Base-by-base conservation (phyloP, 2,888 invertebrate genomes). In the Papilio gigon region DNA sequence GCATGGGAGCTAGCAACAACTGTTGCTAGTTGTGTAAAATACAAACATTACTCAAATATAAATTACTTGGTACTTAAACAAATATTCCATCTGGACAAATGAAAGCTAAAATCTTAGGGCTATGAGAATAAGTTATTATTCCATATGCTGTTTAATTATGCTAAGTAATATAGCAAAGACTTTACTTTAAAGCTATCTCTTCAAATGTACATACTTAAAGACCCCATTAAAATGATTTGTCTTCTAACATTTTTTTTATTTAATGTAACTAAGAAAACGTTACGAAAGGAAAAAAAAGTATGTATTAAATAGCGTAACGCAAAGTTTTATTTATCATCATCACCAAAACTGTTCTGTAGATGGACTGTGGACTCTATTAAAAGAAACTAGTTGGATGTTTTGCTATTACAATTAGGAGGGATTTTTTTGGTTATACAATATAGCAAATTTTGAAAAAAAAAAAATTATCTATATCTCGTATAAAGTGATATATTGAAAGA, bases 11-110 rank as follows among this genome's bases (percentile, higher is more conserved):
- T 37, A 53, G 65, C 17, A 50, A 53, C 50, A 68, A 42, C 20
- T 60, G 47, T 44, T 60, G 53, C 60, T 68, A 35, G 60, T 64
- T 65, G 9, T 53, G 53, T 59, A 8, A 60, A 37, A 40, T 22
- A 65, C 9, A 22, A 47, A 60, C 25, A 33, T 14, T 14, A 8
- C 22, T 22, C 11, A n/a, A n/a, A n/a, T n/a, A n/a, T 20, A 58
- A 20, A 0, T 8, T 42, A 35, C 25, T 42, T 42, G 22, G 11
- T 47, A 47, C 44, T 9, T 9, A 20, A 12, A 47, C 3, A 42
- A 17, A 61, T 27, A 25, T 60, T 4, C 27, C 61, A 25, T 20
- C 22, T 8, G 37, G 14, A 40, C 12, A 37, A 22, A 47, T 47
- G 22, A 12, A 22, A 47, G 22, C 12, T 22, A 12, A 22, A 22